Evolutionary conservation across 2,888 invertebrate genomes (phyloP).

Genomic region (Hedya salicella): DNA sequence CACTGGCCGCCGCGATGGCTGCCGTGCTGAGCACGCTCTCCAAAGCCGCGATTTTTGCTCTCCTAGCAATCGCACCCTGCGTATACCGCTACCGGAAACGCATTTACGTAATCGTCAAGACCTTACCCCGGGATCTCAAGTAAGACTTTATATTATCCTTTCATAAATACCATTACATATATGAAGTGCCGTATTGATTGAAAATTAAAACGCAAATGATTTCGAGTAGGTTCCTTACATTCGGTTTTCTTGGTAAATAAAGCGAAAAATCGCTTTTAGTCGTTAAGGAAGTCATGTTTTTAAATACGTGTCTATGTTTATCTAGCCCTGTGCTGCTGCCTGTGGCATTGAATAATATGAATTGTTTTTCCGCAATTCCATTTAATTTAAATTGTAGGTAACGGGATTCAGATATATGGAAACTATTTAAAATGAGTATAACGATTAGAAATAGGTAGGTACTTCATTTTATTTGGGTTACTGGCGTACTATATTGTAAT

Average conservation of each 20-base stretch:
- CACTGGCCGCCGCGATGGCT: slow-evolving; percentile 83
- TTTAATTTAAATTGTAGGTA: too few species aligned
- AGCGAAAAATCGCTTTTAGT: slow-evolving; percentile 1
- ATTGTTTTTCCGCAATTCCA: background rate
- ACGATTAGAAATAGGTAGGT: background rate
- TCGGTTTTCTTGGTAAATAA: background rate
- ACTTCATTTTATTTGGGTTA: background rate
- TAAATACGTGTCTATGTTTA: background rate
- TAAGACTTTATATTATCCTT: slow-evolving; percentile 69
- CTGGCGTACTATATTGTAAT: background rate
- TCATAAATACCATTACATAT: slow-evolving; percentile 23
- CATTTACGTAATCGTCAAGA: slow-evolving; percentile 87
- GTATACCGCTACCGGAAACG: slow-evolving; percentile 83
- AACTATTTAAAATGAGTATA: background rate
- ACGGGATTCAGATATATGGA: too few species aligned
- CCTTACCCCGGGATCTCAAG: slow-evolving; percentile 87
- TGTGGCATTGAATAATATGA: slow-evolving; percentile 1
- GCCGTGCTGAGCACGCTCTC: slow-evolving; percentile 86
- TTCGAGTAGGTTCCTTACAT: background rate
- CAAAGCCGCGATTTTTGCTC: slow-evolving; percentile 90
- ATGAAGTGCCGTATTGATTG: slow-evolving; percentile 30
- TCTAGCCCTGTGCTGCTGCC: background rate
- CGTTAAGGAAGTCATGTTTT: background rate
- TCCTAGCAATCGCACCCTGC: slow-evolving; percentile 82
- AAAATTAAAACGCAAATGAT: slow-evolving; percentile 10